A percentile compares a stretch with the other conserved stretches of the same genome.
Conservation (phyloP, 1,140 invertebrate genomes). For the Copidosoma floridanum region DNA sequence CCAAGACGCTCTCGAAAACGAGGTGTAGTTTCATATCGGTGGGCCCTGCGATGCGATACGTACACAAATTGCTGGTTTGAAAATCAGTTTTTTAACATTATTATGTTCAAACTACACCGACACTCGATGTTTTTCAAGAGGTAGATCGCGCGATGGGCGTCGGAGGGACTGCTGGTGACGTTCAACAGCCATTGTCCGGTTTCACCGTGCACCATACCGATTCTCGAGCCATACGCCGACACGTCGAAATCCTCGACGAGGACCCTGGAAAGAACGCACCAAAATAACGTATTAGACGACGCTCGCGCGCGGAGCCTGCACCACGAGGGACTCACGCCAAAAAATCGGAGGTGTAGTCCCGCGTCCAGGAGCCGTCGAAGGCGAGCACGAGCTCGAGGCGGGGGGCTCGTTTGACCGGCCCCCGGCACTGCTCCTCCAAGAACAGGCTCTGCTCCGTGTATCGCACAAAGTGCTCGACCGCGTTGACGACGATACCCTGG, state of each 20-base stretch:
- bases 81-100: too few species aligned
- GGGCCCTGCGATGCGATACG: conserved; percentile 40
- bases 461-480: conserved; percentile 30
- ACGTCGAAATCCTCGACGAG: conserved; percentile 56
- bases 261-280: conserved; percentile 35
- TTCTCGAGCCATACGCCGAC: conserved; percentile 57
- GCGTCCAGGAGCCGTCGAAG: conserved; percentile 58
- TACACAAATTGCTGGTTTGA: too few species aligned
- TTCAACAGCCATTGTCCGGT: conserved; percentile 60
- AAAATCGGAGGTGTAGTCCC: conserved; percentile 57
- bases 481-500: conserved; percentile 28
- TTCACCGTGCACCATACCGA: conserved; percentile 61
- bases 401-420: conserved; percentile 36
- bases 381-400: conserved; percentile 55
- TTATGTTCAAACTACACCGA: conserved; percentile 18
- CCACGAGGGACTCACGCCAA: conserved; percentile 58
- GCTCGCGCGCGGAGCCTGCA: too few species aligned
- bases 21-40: conserved; percentile 28
- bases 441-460: conserved; percentile 37
- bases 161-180: conserved; percentile 43
- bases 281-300: neutral
- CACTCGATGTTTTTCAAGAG: conserved; percentile 33
- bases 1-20: conserved; percentile 26
- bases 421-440: conserved; percentile 42
- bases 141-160: conserved; percentile 24